phyloP scores from a whole-genome alignment of 2,113 vertebrate genomes.

The Indicator maculatus region DNA sequence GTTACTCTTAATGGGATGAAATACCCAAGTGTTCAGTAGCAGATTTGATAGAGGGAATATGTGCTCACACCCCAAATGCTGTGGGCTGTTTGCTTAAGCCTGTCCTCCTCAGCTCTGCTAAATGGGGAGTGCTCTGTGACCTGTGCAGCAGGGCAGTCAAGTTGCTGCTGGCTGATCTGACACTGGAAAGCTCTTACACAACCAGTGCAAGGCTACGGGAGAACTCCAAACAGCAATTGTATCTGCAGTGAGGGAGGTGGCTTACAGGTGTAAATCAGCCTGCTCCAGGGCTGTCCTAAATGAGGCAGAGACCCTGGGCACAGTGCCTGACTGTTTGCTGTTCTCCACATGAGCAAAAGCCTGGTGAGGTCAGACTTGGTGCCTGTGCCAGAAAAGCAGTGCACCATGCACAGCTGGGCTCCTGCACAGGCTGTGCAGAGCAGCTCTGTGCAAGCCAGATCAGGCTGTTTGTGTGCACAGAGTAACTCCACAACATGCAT shows the following conservation, averaged over 20 bases:
- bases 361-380: background rate
- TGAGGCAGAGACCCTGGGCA: background rate
- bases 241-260: background rate
- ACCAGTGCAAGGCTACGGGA: background rate
- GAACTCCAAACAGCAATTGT: background rate
- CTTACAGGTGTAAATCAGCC: background rate
- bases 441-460: background rate
- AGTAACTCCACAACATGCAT: background rate
- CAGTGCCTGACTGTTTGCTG: accelerated
- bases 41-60: background rate
- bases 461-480: background rate
- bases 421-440: background rate
- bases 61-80: background rate
- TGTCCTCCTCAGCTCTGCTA: background rate
- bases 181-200: background rate
- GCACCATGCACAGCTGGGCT: background rate
- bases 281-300: background rate
- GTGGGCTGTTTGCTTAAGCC: background rate
- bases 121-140: background rate
- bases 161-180: background rate
- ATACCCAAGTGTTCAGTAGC: background rate
- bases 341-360: background rate
- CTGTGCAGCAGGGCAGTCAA: background rate
- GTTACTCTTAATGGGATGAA: background rate
- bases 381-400: accelerated